phyloP scores from a whole-genome alignment of 2,797 vertebrate species.

The Gymnothorax javanicus region DNA sequence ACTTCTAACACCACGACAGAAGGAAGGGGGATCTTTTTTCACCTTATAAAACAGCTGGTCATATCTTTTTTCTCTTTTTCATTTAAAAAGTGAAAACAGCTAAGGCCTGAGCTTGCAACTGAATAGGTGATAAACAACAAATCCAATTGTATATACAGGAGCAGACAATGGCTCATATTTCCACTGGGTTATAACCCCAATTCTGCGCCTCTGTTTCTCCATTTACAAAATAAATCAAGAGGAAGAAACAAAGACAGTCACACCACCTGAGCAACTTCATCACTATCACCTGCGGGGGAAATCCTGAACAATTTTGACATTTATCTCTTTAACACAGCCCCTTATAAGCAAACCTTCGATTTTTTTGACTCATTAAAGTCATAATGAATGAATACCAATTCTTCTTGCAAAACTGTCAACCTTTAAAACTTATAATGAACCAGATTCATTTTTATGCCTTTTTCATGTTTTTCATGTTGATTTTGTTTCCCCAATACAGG shows the following conservation, averaged over 20 bases:
- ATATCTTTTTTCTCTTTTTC: slow-evolving; percentile 50
- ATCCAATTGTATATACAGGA: slow-evolving; percentile 60
- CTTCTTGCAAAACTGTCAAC: neutral
- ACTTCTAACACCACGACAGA: slow-evolving; percentile 21
- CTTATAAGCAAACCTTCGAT: slow-evolving; percentile 32
- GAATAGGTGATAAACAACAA: slow-evolving; percentile 46
- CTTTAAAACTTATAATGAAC: slow-evolving; percentile 26
- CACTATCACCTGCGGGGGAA: neutral
- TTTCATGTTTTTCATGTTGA: slow-evolving; percentile 2
- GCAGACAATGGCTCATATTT: slow-evolving; percentile 51
- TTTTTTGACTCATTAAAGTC: neutral
- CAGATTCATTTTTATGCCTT: slow-evolving; percentile 25
- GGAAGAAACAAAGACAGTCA: slow-evolving; percentile 45
- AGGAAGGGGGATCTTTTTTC: slow-evolving; percentile 21
- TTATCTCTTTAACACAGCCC: slow-evolving; percentile 32
- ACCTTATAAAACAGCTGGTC: neutral
- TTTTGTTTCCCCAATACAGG: slow-evolving; percentile 34
- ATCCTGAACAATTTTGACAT: slow-evolving; percentile 18
- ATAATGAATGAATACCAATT: neutral
- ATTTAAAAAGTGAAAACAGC: slow-evolving; percentile 38
- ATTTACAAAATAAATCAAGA: slow-evolving; percentile 49
- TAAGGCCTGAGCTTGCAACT: slow-evolving; percentile 52
- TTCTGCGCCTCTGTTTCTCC: slow-evolving; percentile 54
- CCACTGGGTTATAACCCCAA: slow-evolving; percentile 63
- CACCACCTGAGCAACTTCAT: slow-evolving; percentile 27